Conservation (phyloP, 2,888 invertebrate species). For the Leptopterna dolabrata region DNA sequence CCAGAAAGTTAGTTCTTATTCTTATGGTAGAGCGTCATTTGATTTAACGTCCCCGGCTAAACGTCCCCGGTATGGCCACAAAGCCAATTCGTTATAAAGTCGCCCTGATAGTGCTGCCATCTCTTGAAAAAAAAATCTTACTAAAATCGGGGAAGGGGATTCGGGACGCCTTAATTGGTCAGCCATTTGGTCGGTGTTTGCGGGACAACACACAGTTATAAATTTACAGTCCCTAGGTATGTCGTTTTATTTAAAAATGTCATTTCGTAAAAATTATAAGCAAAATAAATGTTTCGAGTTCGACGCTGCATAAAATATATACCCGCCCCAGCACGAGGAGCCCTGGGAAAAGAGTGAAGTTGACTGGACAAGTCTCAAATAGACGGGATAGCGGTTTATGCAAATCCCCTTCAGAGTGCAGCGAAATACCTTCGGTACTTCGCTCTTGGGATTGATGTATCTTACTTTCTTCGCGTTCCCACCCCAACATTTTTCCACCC, state of each 20-base stretch:
- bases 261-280: neutral
- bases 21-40: no score
- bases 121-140: no score
- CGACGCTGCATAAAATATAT: neutral
- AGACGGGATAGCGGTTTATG: constrained; percentile 3
- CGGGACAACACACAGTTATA: neutral
- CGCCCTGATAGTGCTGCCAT: no score
- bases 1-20: no score
- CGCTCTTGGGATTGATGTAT: neutral
- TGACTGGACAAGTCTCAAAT: neutral
- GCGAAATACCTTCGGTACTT: neutral
- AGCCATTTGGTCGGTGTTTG: no score
- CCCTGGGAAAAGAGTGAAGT: neutral
- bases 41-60: no score
- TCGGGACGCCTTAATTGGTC: no score
- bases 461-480: neutral
- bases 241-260: neutral
- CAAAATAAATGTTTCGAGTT: neutral
- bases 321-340: neutral
- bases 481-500: neutral
- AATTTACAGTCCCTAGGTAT: neutral
- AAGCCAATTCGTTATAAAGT: no score
- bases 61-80: no score
- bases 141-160: no score
- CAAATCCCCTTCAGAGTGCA: neutral